These are phyloP conservation scores for Channa argus DNA, from an alignment of 2,113 vertebrate species.

Conservation along the genomic window DNA sequence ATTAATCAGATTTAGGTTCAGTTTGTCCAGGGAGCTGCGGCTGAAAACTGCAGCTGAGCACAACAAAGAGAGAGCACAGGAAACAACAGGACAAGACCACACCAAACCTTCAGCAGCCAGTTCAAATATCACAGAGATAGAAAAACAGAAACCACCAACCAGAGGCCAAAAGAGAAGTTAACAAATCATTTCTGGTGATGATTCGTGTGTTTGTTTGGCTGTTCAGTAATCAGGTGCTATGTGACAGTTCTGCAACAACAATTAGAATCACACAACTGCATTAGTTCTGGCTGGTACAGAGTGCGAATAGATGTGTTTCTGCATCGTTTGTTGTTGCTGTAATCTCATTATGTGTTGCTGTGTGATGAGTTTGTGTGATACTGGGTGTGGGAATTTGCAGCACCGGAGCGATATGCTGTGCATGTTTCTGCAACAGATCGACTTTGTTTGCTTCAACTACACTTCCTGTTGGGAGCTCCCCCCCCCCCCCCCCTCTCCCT, in stretches of 20 bases:
- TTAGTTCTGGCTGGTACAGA: too few relatives aligned
- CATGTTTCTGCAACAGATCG: constrained; percentile 34
- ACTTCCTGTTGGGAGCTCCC: constrained; percentile 71
- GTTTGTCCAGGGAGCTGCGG: not conserved
- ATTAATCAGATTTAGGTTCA: not conserved
- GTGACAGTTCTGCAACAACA: too few relatives aligned
- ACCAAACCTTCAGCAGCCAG: not conserved
- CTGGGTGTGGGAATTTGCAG: constrained; percentile 43
- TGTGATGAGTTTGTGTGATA: constrained; percentile 41
- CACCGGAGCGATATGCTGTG: fast-evolving
- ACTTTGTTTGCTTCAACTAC: constrained; percentile 55
- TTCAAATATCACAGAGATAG: too few relatives aligned
- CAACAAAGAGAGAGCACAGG: constrained; percentile 22
- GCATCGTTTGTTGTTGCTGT: constrained; percentile 6
- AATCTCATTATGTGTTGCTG: constrained; percentile 25
- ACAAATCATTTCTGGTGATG: too few relatives aligned
- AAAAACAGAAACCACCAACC: not conserved
- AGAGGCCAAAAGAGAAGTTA: too few relatives aligned
- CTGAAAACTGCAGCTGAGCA: constrained; percentile 4
- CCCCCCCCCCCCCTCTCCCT: constrained; percentile 11
- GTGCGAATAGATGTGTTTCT: too few relatives aligned
- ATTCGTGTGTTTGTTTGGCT: too few relatives aligned
- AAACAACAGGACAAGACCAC: not conserved
- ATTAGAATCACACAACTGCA: too few relatives aligned
- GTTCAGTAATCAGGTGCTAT: not conserved